Evolutionary conservation across 2,113 vertebrate genomes (phyloP).

Genomic region (Ophiodon elongatus): DNA sequence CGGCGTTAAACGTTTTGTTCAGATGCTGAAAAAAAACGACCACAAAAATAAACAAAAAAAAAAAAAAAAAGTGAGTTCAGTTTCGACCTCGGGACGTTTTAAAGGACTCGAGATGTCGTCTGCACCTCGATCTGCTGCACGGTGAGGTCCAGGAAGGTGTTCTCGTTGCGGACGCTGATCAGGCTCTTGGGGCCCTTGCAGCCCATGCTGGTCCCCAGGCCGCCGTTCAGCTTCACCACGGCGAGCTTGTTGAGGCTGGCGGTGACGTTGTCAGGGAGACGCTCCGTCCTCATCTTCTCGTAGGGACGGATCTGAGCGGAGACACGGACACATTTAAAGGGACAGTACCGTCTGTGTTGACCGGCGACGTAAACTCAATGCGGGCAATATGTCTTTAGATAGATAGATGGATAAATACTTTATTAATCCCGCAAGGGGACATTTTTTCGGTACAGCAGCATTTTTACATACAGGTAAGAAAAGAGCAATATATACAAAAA

Average conservation of each 20-base stretch:
- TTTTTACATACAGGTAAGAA: too few relatives aligned
- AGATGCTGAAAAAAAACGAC: constrained; percentile 86
- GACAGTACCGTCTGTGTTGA: background rate
- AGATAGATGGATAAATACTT: too few relatives aligned
- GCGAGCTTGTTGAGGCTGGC: constrained; percentile 93
- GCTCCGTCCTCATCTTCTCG: constrained; percentile 89
- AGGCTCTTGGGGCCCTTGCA: constrained; percentile 98
- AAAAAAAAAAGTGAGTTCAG: background rate
- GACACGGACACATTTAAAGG: background rate
- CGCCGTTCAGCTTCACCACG: constrained; percentile 97
- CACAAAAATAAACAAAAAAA: too few relatives aligned
- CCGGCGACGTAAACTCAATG: too few relatives aligned
- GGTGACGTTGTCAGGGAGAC: constrained; percentile 88
- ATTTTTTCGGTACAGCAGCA: too few relatives aligned
- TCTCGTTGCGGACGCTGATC: constrained; percentile 96
- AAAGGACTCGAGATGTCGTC: too few relatives aligned
- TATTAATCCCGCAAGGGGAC: too few relatives aligned
- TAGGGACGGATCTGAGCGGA: constrained; percentile 93
- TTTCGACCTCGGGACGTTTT: background rate
- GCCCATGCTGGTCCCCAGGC: constrained; percentile 98
- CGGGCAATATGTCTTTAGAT: too few relatives aligned
- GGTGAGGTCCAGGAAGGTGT: constrained; percentile 97
- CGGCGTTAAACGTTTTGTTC: constrained; percentile 92
- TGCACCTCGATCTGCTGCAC: constrained; percentile 97
- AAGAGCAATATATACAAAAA: too few relatives aligned